These are phyloP conservation scores for Apteryx mantelli DNA, from an alignment of 2,113 vertebrate species.

Conservation along the genomic window DNA sequence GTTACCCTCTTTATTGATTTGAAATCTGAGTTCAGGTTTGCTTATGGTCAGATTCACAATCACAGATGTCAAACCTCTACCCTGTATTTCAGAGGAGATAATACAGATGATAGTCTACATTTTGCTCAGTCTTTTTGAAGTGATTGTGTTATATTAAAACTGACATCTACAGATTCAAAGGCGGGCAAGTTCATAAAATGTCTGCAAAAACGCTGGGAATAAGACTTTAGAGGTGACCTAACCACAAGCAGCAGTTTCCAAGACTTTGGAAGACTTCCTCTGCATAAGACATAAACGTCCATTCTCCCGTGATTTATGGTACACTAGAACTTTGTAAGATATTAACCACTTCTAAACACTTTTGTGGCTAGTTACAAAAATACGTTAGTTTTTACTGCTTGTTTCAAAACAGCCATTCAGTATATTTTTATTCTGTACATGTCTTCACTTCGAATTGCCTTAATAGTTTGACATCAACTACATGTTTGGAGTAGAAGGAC, in stretches of 20 bases:
- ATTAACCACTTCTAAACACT: not conserved
- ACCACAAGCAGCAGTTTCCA: not conserved
- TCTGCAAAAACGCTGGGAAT: not conserved
- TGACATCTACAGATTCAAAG: not conserved
- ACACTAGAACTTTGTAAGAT: not conserved
- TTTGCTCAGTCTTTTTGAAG: not conserved
- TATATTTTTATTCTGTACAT: not conserved
- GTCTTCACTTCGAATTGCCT: not conserved
- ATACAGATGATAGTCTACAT: not conserved
- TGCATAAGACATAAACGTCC: not conserved
- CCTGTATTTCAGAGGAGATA: not conserved
- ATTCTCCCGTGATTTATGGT: not conserved
- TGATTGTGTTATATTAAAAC: not conserved
- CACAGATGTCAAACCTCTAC: not conserved
- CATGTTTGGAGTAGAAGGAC: not conserved
- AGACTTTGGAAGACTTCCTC: not conserved
- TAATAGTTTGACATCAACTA: not conserved
- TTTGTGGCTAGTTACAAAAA: not conserved
- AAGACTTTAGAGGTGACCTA: not conserved
- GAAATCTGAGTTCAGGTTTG: not conserved
- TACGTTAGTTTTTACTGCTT: not conserved
- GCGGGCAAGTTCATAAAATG: not conserved
- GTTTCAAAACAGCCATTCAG: not conserved
- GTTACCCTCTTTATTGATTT: not conserved
- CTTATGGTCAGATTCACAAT: not conserved